Evolutionary conservation across 2,888 invertebrate genomes (phyloP).

Genomic region (Drosophila quasianomalipes): DNA sequence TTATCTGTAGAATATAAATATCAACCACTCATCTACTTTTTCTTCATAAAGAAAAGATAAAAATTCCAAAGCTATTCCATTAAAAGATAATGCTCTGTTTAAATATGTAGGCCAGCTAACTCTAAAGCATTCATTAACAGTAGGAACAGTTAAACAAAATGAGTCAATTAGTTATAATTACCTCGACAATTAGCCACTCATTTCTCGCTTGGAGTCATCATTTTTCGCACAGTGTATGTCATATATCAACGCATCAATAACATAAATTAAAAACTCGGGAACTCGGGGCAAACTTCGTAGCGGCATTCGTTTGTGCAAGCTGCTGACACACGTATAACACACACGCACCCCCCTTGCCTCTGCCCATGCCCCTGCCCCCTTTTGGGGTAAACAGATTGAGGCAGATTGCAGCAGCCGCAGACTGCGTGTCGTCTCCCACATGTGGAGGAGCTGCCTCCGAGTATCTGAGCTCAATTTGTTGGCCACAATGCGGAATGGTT

Average conservation of each 20-base stretch:
- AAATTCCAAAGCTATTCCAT: background rate
- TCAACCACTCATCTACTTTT: background rate
- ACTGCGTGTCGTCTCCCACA: slow-evolving; percentile 83
- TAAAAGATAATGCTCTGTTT: background rate
- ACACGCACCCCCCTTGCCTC: background rate
- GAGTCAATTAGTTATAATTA: slow-evolving; percentile 1
- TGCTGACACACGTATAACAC: slow-evolving; percentile 66
- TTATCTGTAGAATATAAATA: background rate
- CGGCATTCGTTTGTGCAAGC: slow-evolving; percentile 74
- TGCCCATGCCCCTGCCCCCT: background rate
- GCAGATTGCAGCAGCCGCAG: slow-evolving; percentile 59
- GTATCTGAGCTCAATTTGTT: slow-evolving; percentile 46
- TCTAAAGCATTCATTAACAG: background rate
- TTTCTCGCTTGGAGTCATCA: background rate
- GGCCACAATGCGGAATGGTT: slow-evolving; percentile 27
- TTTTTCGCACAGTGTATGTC: slow-evolving; percentile 62
- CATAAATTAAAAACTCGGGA: slow-evolving; percentile 71
- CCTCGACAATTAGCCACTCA: background rate
- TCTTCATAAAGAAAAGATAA: background rate
- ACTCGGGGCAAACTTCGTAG: slow-evolving; percentile 49
- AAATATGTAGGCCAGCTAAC: background rate
- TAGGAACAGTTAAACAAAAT: background rate
- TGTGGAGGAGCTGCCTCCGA: slow-evolving; percentile 29
- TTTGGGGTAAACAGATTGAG: slow-evolving; percentile 9
- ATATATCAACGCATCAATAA: slow-evolving; percentile 72